phyloP scores from a whole-genome alignment of 2,113 vertebrate genomes.

The Coreoperca whiteheadi region DNA sequence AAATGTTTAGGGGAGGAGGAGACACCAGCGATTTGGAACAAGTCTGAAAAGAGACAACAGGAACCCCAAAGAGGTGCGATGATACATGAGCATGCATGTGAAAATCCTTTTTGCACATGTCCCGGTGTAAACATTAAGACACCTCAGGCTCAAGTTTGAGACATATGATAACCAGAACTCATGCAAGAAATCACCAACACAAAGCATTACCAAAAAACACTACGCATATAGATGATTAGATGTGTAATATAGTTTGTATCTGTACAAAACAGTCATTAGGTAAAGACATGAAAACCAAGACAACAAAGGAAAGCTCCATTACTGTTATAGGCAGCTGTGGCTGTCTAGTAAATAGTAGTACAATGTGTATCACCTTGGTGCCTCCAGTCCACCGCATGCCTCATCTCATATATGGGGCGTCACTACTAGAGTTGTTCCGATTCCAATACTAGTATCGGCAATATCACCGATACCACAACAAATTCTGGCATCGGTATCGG shows the following conservation, averaged over 20 bases:
- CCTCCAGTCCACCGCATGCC: background rate
- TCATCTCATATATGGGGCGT: background rate
- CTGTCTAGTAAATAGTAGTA: background rate
- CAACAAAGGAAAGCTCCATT: background rate
- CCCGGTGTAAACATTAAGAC: slow-evolving; percentile 36
- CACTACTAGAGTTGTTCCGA: no score
- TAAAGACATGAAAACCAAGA: background rate
- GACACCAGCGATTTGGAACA: slow-evolving; percentile 27
- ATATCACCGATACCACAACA: no score
- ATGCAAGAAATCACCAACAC: background rate
- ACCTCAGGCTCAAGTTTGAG: slow-evolving; percentile 31
- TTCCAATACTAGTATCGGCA: no score
- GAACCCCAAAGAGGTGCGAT: slow-evolving; percentile 17
- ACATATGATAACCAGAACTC: background rate
- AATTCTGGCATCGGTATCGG: no score
- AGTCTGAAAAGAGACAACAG: slow-evolving; percentile 6
- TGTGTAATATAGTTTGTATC: background rate
- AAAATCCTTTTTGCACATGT: slow-evolving; percentile 69
- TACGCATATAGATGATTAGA: background rate
- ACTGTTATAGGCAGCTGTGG: background rate
- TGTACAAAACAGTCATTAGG: background rate
- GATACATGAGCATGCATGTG: slow-evolving; percentile 29
- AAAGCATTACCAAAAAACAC: background rate
- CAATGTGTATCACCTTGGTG: background rate
- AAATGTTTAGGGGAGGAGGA: slow-evolving; percentile 59